Base-by-base conservation (phyloP, 2,888 invertebrate species). In the Apotomis turbidana region DNA sequence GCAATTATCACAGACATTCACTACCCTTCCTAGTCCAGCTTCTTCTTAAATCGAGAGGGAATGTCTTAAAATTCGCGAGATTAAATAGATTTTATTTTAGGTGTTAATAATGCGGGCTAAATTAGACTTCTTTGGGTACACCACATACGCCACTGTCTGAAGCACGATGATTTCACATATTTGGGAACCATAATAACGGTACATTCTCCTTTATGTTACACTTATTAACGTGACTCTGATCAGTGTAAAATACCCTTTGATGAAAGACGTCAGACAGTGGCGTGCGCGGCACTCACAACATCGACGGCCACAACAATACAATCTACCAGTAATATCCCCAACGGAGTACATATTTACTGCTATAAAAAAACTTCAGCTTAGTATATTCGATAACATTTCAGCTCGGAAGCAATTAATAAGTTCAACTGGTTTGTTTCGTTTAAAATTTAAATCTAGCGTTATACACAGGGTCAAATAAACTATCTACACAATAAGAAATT, bases 291-390 rank as follows among this genome's bases (percentile, higher is more conserved):
- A 74, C 70, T 75, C 57, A 81, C 76, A 87, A 86, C 85, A 86
- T 83, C 73, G 78, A 78, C 72, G 77, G 78, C 77, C 81, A 81
- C 84, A 86, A 87, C 83, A 86, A 84, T 83, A 85, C 69, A 79
- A 81, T 77, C 81, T 84, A 86, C 83, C 78, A 78, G 79, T 74
- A 66, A 60, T 83, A 72, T 64, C 36, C 59, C 38, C 63, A 71
- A 66, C 66, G 59, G 71, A 60, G 66, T 55, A 60, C 66, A 66
- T 64, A 13, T 64, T 36, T 49, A 64, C 52, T 66, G 60, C 60
- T 60, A 60, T 46, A 64, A 59, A 63, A 68, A 70, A 64, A 54
- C 70, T 54, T 69, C 59, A 41, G 70, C 44, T 44, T 64, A 64
- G 49, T 67, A 67, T 44, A 64, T 70, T 64, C 70, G 64, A 67